Base-by-base conservation (phyloP, 2,888 invertebrate genomes). In the Campoletis raptor region DNA sequence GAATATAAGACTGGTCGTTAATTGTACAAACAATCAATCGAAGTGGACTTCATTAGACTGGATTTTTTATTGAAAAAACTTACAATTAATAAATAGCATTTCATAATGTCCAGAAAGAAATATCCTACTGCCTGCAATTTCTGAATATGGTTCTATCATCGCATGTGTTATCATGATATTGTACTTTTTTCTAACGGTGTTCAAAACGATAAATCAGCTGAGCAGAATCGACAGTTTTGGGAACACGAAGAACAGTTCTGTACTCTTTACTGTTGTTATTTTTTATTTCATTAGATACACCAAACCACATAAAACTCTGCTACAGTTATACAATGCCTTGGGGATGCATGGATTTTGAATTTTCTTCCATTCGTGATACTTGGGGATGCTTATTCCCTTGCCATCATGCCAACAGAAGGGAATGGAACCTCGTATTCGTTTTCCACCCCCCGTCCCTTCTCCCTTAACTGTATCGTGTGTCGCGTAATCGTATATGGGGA, bases 401-500 rank as follows among this genome's bases (percentile, higher is more conserved):
- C 30, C 57, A 24, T n/a, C 30, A 9, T 61, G 66, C 52, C 42
- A 69, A n/a, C 78, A 40, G 61, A 37, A 70, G 66, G 76, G 76
- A 66, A 85, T 80, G 80, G 76, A 79, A 73, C 12, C 66, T 69
- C 77, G 69, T 54, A 69, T 42, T 45, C 61, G 64, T 78, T 83
- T 79, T 54, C 83, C 81, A 54, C 54, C 36, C 82, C 84, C 30
- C 61, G 64, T 78, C 84, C 30, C 3, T 30, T 30, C 30, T 77
- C 73, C n/a, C 45, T 37, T n/a, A 45, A n/a, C 67, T 42, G 73
- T 77, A 78, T 83, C 74, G 69, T 69, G 40, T 79, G 81, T 69
- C 82, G 57, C 72, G 82, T 86, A 86, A 85, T 85, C 73, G 79
- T 82, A 83, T 81, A 70, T 78, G 81, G 78, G 84, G 73, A 85